Base-by-base conservation (phyloP, 37 sponge, comb jelly and placozoan species). In the Bolinopsis microptera region DNA sequence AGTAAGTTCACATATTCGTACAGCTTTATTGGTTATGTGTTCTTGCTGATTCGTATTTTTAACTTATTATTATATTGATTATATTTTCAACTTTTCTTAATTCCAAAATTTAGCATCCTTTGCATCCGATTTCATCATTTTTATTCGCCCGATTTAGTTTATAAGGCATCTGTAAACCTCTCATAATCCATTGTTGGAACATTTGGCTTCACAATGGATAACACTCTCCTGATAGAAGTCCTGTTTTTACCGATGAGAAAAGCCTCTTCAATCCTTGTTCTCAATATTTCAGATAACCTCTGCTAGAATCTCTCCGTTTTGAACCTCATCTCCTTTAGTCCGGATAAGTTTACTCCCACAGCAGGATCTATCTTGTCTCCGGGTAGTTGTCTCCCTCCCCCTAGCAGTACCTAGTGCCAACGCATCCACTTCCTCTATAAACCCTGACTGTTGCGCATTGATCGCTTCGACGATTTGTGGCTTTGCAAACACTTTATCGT, bases 241-340 rank as follows among this genome's bases (percentile, higher is more conserved):
- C 26, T 8, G 26, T 86, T 1, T 13, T 13, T 1, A n/a, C 90
- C 90, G 26, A 86, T n/a, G 1, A 41, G 25, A 41, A 86, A 86
- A 0, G 61, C 26, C 3, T 41, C 90, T 25, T 18, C 90, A 27
- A 86, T 86, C 41, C 36, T 22, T 86, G 9, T 41, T 28, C 26
- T 13, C 36, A 86, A 16, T 3, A n/a, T 38, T 27, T 38, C 30
- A 0, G 90, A 36, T 22, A 86, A 28, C 36, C 61, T 86, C 90
- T 39, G 61, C 61, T 8, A 86, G 61, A 18, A 27, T 24, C 0
- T 86, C 90, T 38, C 90, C 90, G 2, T 23, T 27, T 16, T 86
- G 34, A 22, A 86, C 90, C 90, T 86, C 39, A 39, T 86, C 90
- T 37, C 90, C 90, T n/a, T 86, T 86, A 5, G 90, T 86, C 31